Evolutionary conservation across 30 jellyfish, hydroid and myxozoan genomes (phyloP).

Genomic region (Chrysaora quinquecirrha): DNA sequence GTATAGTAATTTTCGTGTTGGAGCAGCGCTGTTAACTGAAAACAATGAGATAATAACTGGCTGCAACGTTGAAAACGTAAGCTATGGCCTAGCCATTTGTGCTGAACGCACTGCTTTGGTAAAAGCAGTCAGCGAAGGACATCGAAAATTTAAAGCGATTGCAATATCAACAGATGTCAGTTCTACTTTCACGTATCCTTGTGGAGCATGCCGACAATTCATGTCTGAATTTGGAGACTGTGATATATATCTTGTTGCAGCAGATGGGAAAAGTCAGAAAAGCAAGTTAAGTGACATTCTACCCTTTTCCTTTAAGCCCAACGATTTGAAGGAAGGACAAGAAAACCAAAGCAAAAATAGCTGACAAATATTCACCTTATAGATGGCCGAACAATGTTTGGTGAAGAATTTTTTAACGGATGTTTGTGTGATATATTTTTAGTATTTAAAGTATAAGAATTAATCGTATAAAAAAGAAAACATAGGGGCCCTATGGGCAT

Average conservation of each 20-base stretch:
- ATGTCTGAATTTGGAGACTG: conserved; percentile 94
- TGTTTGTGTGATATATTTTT: too few species aligned
- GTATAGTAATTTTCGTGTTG: conserved; percentile 91
- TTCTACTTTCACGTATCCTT: conserved; percentile 69
- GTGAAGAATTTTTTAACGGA: too few species aligned
- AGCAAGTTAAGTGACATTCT: conserved; percentile 35
- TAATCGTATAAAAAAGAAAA: too few species aligned
- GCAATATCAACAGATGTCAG: conserved; percentile 90
- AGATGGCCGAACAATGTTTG: too few species aligned
- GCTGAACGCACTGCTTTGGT: conserved; percentile 97
- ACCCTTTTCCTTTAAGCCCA: conserved; percentile 67
- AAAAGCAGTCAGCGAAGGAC: conserved; percentile 98
- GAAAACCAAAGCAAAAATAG: not conserved
- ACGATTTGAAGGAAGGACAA: conserved; percentile 72
- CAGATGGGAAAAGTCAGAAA: conserved; percentile 21
- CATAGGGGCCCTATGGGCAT: too few species aligned
- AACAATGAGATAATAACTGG: conserved; percentile 75
- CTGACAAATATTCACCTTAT: too few species aligned
- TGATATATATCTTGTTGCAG: conserved; percentile 63
- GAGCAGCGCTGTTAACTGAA: conserved; percentile 79
- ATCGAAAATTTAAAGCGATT: conserved; percentile 73
- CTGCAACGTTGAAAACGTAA: conserved; percentile 95
- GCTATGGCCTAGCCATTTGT: conserved; percentile 96
- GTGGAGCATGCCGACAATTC: conserved; percentile 99
- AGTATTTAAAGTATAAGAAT: too few species aligned